Conservation (phyloP, 2,888 invertebrate species). For the Nudaria mundana region DNA sequence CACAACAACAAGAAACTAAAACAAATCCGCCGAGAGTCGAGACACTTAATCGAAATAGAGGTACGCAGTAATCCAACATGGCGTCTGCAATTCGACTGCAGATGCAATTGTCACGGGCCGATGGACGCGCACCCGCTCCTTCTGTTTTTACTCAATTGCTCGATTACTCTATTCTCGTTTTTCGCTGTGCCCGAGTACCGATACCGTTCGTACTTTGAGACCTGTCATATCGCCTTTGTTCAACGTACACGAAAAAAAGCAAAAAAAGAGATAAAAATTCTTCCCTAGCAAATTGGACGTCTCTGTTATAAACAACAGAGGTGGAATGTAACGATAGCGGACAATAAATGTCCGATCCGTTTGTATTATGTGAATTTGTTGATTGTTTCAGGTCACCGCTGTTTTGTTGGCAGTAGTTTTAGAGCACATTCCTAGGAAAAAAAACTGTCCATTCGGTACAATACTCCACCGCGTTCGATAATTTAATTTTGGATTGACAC, state of each 20-base stretch:
- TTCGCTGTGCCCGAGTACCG: constrained; percentile 63
- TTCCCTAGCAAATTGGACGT: constrained; percentile 77
- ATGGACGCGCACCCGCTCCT: constrained; percentile 58
- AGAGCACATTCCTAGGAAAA: no score
- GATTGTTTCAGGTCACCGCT: constrained; percentile 69
- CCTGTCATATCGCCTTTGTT: constrained; percentile 79
- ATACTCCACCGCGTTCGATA: no score
- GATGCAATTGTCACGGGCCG: constrained; percentile 77
- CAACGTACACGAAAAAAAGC: constrained; percentile 62
- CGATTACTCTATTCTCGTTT: constrained; percentile 73
- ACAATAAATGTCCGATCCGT: constrained; percentile 78
- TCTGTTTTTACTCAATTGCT: constrained; percentile 74
- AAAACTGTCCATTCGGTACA: no score
- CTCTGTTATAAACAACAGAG: constrained; percentile 78
- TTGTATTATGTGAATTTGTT: constrained; percentile 69
- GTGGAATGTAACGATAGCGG: constrained; percentile 76
- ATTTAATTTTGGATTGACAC: no score
- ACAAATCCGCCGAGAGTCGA: constrained; percentile 48
- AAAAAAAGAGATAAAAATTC: constrained; percentile 69
- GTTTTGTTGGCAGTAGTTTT: constrained; percentile 68
- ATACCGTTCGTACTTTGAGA: constrained; percentile 66
- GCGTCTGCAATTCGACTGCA: constrained; percentile 64
- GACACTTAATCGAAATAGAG: constrained; percentile 65
- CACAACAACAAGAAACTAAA: constrained; percentile 43
- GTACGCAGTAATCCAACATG: constrained; percentile 71